Percentiles rank a stretch among this genome's conserved stretches.
Conservation (phyloP, 2,797 vertebrate genomes). For the Falco concolor region DNA sequence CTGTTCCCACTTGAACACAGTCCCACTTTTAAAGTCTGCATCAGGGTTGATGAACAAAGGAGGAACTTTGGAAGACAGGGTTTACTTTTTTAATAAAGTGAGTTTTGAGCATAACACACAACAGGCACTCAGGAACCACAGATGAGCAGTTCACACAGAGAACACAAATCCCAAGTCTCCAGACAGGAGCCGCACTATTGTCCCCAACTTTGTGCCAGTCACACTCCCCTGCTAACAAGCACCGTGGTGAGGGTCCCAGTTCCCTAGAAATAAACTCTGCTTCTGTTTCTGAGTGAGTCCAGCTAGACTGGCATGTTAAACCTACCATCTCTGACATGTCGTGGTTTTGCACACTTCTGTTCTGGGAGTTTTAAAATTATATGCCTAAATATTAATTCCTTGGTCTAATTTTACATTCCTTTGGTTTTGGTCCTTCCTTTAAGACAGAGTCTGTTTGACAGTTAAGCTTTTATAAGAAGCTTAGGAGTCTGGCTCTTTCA, state of each 20-base stretch:
- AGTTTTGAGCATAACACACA: background rate
- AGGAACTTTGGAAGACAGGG: background rate
- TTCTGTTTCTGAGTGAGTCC: background rate
- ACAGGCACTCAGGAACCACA: background rate
- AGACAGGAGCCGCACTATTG: background rate
- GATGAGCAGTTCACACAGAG: background rate
- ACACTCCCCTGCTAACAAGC: background rate
- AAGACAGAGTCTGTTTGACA: background rate
- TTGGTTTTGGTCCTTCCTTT: background rate
- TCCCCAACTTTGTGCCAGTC: background rate
- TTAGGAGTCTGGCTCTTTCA: fast-evolving
- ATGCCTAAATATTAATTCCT: background rate
- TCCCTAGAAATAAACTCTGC: background rate
- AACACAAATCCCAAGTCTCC: background rate
- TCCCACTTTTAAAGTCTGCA: background rate
- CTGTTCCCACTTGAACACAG: background rate
- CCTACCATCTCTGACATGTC: fast-evolving
- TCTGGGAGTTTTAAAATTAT: background rate
- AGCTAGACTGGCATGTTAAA: background rate
- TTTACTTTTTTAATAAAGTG: background rate
- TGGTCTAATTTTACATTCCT: background rate
- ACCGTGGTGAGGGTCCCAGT: fast-evolving
- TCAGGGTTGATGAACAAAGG: background rate
- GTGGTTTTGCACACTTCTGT: background rate
- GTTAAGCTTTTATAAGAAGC: background rate